A percentile compares a stretch with the other conserved stretches of the same genome.
phyloP scores from a whole-genome alignment of 2,113 vertebrate genomes.

The Lycaon pictus region DNA sequence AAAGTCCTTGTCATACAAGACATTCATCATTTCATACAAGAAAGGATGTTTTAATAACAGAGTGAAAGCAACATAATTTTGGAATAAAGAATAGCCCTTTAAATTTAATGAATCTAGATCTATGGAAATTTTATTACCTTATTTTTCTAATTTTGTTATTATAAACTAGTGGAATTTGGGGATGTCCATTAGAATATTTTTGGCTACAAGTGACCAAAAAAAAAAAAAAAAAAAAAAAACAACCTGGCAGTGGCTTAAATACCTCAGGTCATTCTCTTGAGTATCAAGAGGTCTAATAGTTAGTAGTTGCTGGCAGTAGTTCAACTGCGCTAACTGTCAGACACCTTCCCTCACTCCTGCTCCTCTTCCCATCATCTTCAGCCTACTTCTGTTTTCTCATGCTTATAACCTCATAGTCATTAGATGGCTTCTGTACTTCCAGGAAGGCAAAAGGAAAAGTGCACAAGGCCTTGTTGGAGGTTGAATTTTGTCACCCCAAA shows the following conservation, averaged over 20 bases:
- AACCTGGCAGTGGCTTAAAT: not conserved
- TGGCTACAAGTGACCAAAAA: not conserved
- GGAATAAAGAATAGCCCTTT: conserved; percentile 16
- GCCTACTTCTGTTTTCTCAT: not conserved
- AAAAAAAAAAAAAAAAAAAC: not conserved
- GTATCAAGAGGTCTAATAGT: not conserved
- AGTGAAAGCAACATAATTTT: not conserved
- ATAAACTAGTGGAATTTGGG: not conserved
- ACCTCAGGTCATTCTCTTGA: not conserved
- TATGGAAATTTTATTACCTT: not conserved
- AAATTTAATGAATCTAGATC: not conserved
- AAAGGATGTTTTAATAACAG: conserved; percentile 8
- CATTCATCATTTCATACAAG: conserved; percentile 8
- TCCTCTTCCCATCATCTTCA: not conserved
- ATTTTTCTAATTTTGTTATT: conserved; percentile 14
- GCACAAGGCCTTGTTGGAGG: not conserved
- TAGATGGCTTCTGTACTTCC: not conserved
- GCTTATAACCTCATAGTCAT: not conserved
- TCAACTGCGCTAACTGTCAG: not conserved
- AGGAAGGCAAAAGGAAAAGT: not conserved
- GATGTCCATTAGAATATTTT: not conserved
- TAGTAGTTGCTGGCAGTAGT: not conserved
- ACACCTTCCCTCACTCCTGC: not conserved
- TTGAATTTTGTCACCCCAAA: not conserved
- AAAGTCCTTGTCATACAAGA: not conserved